Base-by-base conservation (phyloP, 2,888 invertebrate species). In the Caenorhabditis japonica region DNA sequence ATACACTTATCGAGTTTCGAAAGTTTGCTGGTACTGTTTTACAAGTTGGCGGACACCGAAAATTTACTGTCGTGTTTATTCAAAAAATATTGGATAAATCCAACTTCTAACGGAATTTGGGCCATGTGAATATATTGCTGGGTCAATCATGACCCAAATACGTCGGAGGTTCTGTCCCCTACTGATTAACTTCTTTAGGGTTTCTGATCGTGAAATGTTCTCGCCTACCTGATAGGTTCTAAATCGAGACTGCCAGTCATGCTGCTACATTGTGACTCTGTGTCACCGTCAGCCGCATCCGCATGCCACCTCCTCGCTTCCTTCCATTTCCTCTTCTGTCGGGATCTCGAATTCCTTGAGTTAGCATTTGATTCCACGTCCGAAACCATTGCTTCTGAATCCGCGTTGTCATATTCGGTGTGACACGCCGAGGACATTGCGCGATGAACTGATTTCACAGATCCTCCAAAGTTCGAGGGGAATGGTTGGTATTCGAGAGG, bases 381-480 rank as follows among this genome's bases (percentile, higher is more conserved):
- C 0, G 76, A 77, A 10, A 79, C 38, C 5, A 62, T 55, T 2
- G 76, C 79, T 43, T 80, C 69, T 17, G 78, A 80, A 44, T 85
- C 85, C 0, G 83, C 85, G 47, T 86, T 86, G 60, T 86, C 86
- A 61, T 85, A 85, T 58, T 85, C 85, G 1, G 85, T 85, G 52
- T 85, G 85, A 58, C 84, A 84, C 17, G 85, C 83, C 7, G 83
- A 84, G 3, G 80, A 80, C 77, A 75, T 71, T 30, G 80, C 77
- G 15, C 80, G 60, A 25, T 77, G 72, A 13, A 79, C 43, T 23
- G 76, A 77, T 49, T 71, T 69, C 10, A 79, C 41, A 0, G 76
- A 77, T 36, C 78, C 74, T 10, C 46, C 61, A 36, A 75, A 72
- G 39, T 75, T 75, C 13, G 76, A 60, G 1, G 81, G 81, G 62